Evolutionary conservation across 2,888 invertebrate species (phyloP).

Genomic region (Drosophila formosana): DNA sequence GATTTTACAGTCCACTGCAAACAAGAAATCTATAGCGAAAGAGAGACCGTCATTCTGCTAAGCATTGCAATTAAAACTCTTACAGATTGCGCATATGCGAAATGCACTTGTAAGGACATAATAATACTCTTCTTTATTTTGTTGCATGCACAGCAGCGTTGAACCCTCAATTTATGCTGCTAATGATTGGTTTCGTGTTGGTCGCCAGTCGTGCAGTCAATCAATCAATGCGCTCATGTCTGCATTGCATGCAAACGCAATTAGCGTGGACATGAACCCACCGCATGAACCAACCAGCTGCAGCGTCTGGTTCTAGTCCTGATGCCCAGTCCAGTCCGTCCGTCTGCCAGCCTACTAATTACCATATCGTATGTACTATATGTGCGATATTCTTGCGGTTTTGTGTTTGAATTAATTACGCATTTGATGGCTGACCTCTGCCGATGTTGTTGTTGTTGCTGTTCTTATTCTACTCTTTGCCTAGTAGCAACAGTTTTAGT

Average conservation of each 20-base stretch:
- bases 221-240: constrained; percentile 23
- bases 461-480: not conserved
- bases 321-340: too few species aligned
- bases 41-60: not conserved
- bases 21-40: too few species aligned
- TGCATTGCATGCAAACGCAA: constrained; percentile 53
- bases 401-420: constrained; percentile 76
- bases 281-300: not conserved
- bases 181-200: constrained; percentile 21
- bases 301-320: not conserved
- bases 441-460: constrained; percentile 32
- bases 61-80: not conserved
- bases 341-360: constrained; percentile 39
- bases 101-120: not conserved
- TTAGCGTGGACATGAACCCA: constrained; percentile 59
- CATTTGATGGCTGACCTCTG: constrained; percentile 63
- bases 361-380: constrained; percentile 38
- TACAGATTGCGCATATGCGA: not conserved
- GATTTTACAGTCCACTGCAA: not conserved
- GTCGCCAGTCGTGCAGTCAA: constrained; percentile 19
- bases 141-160: not conserved
- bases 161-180: not conserved
- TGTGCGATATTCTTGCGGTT: constrained; percentile 52
- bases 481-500: not conserved
- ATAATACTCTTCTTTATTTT: too few species aligned